Base-by-base conservation (phyloP, 2,888 invertebrate genomes). In the Tetrapedia diversipes region DNA sequence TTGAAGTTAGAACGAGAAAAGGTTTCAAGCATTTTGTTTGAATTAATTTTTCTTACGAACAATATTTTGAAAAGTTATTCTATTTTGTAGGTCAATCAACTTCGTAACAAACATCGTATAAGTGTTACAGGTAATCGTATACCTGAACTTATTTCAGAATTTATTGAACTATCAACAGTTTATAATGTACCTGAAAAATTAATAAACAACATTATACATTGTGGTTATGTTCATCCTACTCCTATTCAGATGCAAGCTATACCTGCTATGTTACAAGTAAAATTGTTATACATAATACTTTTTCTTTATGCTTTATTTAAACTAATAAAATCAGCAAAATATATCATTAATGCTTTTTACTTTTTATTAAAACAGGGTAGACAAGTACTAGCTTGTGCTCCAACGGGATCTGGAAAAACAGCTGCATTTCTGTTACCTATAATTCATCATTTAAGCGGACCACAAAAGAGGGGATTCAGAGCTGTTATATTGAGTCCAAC, bases 401-500 rank as follows among this genome's bases (percentile, higher is more conserved):
- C 99, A 0, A 99, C 99, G 0, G 99, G 99, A 1, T 98, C 98
- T 0, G 99, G 99, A 10, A 99, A 99, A 93, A 99, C 99, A 0
- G 96, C 97, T 1, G 98, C 99, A 0, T 99, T 99, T 92, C 93
- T 99, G 0, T 91, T 98, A 4, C 99, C 99, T 0, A 93, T 99
- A 11, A 94, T 99, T 39, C 95, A 97, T 86, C 93, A 94, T 0
- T 93, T 99, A 47, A 94, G 94, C 19, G 93, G 93, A 47, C 96
- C 96, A 0, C 92, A 93, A 82, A 95, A 95, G 60, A 93, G 94
- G 27, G 98, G 98, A 0, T 96, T 97, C 64, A 93, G 98, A 77
- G 98, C 98, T 10, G 92, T 99, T 1, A 94, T 99, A 54, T 93
- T 99, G 14, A 96, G 97, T 85, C 99, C 99, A 7, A 99, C 99